Conservation (phyloP, 2,113 vertebrate species). For the Cygnus buccinator region DNA sequence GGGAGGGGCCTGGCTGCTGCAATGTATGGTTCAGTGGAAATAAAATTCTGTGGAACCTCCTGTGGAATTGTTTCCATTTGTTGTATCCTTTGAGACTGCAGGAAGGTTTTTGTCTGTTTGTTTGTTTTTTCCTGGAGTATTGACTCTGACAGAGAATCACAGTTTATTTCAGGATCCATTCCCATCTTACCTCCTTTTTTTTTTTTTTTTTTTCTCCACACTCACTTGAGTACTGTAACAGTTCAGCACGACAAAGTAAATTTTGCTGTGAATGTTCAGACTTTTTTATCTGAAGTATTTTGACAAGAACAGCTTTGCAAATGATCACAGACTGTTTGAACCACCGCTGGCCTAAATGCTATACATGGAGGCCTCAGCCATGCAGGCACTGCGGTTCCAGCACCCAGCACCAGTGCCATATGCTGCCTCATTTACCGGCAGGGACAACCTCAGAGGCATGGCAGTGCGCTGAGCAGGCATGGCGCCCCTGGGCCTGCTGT, state of each 20-base stretch:
- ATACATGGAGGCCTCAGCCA: rapidly evolving
- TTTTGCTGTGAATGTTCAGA: not conserved
- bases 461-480: too few relatives aligned
- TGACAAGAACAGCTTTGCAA: not conserved
- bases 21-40: not conserved
- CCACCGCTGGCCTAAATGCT: not conserved
- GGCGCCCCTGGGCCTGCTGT: too few relatives aligned
- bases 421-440: too few relatives aligned
- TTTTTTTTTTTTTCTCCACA: not conserved
- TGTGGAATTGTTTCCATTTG: not conserved
- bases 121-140: not conserved
- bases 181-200: not conserved
- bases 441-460: too few relatives aligned
- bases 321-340: not conserved
- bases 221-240: not conserved
- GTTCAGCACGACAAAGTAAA: not conserved
- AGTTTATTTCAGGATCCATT: not conserved
- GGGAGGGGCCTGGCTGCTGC: not conserved
- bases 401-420: too few relatives aligned
- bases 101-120: not conserved
- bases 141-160: not conserved
- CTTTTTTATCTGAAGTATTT: not conserved
- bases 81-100: not conserved
- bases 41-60: not conserved
- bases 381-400: too few relatives aligned